Evolutionary conservation across 2,113 vertebrate genomes (phyloP).

Genomic region (Syrrhaptes paradoxus): DNA sequence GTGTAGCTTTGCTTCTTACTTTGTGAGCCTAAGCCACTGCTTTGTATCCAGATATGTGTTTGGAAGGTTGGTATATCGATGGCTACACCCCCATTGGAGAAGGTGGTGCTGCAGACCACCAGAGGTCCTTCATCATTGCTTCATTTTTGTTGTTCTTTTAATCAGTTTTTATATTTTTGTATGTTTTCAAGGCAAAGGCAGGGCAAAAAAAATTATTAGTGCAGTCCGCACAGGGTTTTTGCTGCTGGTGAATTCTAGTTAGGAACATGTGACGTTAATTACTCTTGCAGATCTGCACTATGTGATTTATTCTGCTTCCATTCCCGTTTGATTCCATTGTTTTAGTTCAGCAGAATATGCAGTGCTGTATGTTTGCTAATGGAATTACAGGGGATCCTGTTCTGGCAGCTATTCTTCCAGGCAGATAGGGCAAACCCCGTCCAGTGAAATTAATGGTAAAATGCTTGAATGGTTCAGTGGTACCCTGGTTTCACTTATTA

Average conservation of each 20-base stretch:
- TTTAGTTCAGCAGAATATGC: not conserved
- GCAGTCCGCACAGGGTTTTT: not conserved
- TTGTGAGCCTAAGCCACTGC: not conserved
- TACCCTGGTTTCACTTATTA: not conserved
- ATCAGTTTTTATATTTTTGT: not conserved
- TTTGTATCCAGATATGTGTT: not conserved
- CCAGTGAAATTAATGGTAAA: not conserved
- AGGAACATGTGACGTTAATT: not conserved
- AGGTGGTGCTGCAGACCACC: not conserved
- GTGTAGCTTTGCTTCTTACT: not conserved
- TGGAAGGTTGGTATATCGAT: not conserved
- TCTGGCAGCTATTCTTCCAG: not conserved
- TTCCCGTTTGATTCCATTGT: constrained; percentile 14
- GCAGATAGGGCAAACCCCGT: not conserved
- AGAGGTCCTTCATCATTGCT: not conserved
- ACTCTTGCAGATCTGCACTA: not conserved
- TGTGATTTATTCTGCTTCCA: constrained; percentile 3
- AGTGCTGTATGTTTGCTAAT: not conserved
- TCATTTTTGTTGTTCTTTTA: not conserved
- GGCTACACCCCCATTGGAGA: not conserved
- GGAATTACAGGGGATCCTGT: not conserved
- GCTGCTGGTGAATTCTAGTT: not conserved
- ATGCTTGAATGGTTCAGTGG: not conserved
- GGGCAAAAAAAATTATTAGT: not conserved
- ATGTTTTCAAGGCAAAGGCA: not conserved